phyloP scores from a whole-genome alignment of 1,140 invertebrate species.

The Monochamus saltuarius region DNA sequence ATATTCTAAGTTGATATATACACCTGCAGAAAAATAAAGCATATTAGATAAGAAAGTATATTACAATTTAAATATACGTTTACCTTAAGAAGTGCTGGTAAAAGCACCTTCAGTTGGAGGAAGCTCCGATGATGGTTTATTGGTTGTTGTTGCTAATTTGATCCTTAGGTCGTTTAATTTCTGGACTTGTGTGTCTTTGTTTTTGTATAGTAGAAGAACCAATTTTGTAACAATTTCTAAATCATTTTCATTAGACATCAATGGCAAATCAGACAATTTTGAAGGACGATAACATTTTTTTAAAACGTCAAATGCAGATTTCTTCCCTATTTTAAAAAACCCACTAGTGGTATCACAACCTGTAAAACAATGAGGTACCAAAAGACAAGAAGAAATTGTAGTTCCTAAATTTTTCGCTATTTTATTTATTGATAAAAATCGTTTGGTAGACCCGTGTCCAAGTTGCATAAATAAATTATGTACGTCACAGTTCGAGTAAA shows the following conservation, averaged over 20 bases:
- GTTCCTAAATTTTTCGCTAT: neutral
- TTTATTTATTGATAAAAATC: neutral
- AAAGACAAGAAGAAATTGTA: constrained; percentile 9
- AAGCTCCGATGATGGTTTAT: constrained; percentile 5
- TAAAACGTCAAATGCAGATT: constrained; percentile 2
- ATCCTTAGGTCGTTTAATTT: constrained; percentile 1
- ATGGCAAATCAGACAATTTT: neutral
- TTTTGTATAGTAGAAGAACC: neutral
- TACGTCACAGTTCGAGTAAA: constrained; percentile 7
- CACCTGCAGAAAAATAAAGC: neutral
- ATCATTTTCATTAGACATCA: no score
- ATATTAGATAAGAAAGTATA: neutral
- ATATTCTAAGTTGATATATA: constrained; percentile 7
- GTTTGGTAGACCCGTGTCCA: constrained; percentile 2
- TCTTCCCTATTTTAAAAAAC: constrained; percentile 2
- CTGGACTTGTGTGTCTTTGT: neutral
- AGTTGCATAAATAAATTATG: constrained; percentile 20
- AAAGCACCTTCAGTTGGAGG: neutral
- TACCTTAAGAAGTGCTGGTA: constrained; percentile 5
- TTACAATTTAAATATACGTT: neutral
- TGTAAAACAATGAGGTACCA: constrained; percentile 6
- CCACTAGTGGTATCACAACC: constrained; percentile 3
- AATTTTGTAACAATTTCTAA: neutral
- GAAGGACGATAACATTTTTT: neutral
- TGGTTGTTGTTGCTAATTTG: constrained; percentile 2